Conservation (phyloP, 2,113 vertebrate genomes). For the Hydrochoerus hydrochaeris region DNA sequence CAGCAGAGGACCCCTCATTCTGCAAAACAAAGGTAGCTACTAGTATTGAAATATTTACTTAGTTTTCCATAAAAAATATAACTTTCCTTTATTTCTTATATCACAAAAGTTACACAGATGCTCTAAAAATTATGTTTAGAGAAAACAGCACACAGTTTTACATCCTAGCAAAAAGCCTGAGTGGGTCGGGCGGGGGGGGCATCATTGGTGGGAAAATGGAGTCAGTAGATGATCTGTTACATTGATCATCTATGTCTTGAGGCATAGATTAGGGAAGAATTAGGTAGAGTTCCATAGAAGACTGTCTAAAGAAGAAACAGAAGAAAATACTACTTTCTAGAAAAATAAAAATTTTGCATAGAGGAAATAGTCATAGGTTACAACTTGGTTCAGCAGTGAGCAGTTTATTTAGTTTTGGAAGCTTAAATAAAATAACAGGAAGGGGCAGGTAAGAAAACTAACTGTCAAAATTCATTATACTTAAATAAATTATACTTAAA, state of each 20-base stretch:
- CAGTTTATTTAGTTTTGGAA: not conserved
- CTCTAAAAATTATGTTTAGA: not conserved
- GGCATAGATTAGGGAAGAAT: not conserved
- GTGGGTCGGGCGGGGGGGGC: not conserved
- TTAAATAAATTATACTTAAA: not conserved
- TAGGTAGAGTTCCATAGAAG: not conserved
- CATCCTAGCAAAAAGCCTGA: not conserved
- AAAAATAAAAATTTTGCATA: not conserved
- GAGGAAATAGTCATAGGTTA: not conserved
- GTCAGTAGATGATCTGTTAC: not conserved
- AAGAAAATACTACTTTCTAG: not conserved
- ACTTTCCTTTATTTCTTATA: not conserved
- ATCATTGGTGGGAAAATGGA: not conserved
- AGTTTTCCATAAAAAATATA: not conserved
- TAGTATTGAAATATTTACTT: not conserved
- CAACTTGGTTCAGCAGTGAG: not conserved
- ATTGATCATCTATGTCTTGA: not conserved
- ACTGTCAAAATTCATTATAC: not conserved
- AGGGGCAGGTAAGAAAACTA: not conserved
- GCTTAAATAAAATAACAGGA: not conserved
- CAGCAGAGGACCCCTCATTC: not conserved
- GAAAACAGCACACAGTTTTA: not conserved
- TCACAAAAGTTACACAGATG: not conserved
- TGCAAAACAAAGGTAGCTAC: not conserved
- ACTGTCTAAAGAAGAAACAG: not conserved